Evolutionary conservation across 2,113 vertebrate species (phyloP).

Genomic region (Mellivora capensis): DNA sequence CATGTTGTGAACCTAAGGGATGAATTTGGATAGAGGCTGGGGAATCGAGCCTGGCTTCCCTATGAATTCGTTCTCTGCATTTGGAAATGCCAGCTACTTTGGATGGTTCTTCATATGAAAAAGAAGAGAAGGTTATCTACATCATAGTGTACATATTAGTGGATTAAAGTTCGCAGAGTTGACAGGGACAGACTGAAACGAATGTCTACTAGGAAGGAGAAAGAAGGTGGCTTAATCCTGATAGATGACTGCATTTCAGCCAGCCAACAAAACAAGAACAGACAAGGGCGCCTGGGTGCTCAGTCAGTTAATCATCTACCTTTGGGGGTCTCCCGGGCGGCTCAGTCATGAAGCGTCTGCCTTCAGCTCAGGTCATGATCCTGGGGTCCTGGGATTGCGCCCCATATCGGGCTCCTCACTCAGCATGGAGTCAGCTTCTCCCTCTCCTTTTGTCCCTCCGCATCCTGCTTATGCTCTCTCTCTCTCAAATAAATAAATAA

Average conservation of each 20-base stretch:
- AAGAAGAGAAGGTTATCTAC: background rate
- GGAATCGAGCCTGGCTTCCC: background rate
- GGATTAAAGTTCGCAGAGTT: background rate
- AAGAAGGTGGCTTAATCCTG: background rate
- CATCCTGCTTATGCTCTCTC: background rate
- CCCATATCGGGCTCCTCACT: background rate
- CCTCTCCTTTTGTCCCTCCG: background rate
- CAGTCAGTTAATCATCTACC: background rate
- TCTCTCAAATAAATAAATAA: background rate
- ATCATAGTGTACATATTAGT: background rate
- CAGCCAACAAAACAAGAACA: slow-evolving; percentile 28
- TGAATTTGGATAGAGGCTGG: background rate
- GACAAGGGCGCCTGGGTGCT: background rate
- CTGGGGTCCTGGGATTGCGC: background rate
- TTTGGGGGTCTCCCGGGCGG: background rate
- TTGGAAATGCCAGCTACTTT: background rate
- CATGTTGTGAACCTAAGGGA: background rate
- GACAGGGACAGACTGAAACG: no score
- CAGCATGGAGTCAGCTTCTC: background rate
- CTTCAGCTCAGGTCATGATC: no score
- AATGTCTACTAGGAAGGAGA: background rate
- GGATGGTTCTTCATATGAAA: background rate
- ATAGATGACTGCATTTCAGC: background rate
- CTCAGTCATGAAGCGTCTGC: no score
- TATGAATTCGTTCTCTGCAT: background rate